phyloP scores from a whole-genome alignment of 2,888 invertebrate genomes.

The Hartigia nigra region DNA sequence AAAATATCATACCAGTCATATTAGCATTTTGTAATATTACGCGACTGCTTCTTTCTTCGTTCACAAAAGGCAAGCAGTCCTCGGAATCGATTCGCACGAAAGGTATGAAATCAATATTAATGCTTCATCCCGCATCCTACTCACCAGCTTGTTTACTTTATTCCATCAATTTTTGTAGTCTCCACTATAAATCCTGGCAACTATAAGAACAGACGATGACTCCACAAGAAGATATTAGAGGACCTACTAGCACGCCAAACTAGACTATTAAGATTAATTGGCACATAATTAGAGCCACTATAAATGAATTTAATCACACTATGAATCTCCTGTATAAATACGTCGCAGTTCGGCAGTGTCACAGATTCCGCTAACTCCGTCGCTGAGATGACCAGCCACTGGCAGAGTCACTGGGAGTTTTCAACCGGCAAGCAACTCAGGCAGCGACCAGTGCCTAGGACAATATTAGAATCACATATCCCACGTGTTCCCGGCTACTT shows the following conservation, averaged over 20 bases:
- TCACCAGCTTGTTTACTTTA: not conserved
- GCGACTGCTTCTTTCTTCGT: not conserved
- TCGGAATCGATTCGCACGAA: not conserved
- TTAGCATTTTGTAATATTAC: not conserved
- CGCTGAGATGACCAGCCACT: constrained; percentile 52
- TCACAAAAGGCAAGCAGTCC: too few species aligned
- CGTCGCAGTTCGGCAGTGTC: not conserved
- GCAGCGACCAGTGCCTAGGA: constrained; percentile 52
- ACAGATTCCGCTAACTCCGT: constrained; percentile 22
- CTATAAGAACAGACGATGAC: not conserved
- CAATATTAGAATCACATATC: constrained; percentile 59
- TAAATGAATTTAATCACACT: not conserved
- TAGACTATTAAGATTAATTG: not conserved
- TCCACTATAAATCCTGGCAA: not conserved
- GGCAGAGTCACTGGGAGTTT: constrained; percentile 23
- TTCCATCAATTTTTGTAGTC: not conserved
- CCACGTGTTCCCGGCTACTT: not conserved
- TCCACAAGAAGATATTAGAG: not conserved
- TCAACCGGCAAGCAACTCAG: constrained; percentile 37
- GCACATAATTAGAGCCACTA: not conserved
- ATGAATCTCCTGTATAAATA: not conserved
- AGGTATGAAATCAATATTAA: not conserved
- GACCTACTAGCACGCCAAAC: not conserved
- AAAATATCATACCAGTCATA: not conserved
- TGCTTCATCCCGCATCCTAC: not conserved